Evolutionary conservation across 1,140 invertebrate genomes (phyloP), one percentile per base, ranked within the genome.

Genomic region (Formica exsecta): DNA sequence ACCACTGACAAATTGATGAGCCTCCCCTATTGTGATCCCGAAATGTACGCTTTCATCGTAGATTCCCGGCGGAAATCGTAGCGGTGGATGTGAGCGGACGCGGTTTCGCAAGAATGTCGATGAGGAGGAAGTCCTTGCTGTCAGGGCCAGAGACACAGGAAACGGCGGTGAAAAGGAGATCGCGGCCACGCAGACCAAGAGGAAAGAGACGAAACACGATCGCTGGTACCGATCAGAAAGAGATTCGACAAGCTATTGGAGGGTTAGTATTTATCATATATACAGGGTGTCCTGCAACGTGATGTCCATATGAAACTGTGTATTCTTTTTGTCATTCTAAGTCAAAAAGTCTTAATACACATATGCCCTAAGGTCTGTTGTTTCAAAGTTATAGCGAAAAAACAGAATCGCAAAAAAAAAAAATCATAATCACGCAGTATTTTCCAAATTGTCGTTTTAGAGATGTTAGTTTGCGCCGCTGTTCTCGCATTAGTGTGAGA

Each of bases 131-230:
- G 93, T 98, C 98, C 19, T 96, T 98, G 79, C 95, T 97, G 73
- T 92, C 93, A 4, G 92, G 92, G 1, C 93, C 93, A 73, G 85
- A 89, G 7, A 96, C 97, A 86, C 95, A 96, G 57, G 96, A 96
- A 87, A 95, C 95, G 51, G 96, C 96, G 13, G 96, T 97, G 29
- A 97, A 97, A 92, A 95, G 97, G 92, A 95, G 97, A 90, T 97
- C 97, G n/a, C 96, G 97, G 86, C 96, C 96, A 54, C 95, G 97
- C 85, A 97, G 97, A 95, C 96, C 97, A 81, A 96, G 97, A 88
- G 97, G 97, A 93, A 98, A 98, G 95, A 96, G 98, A 96, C 96
- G 98, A 94, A 98, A 98, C 94, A 98, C 98, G 89, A 98, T 98
- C 92, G 98, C 98, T 88, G 98, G 98, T 90, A 98, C 97, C 87